phyloP scores from a whole-genome alignment of 2,888 invertebrate species.

The Drosophila picticornis region DNA sequence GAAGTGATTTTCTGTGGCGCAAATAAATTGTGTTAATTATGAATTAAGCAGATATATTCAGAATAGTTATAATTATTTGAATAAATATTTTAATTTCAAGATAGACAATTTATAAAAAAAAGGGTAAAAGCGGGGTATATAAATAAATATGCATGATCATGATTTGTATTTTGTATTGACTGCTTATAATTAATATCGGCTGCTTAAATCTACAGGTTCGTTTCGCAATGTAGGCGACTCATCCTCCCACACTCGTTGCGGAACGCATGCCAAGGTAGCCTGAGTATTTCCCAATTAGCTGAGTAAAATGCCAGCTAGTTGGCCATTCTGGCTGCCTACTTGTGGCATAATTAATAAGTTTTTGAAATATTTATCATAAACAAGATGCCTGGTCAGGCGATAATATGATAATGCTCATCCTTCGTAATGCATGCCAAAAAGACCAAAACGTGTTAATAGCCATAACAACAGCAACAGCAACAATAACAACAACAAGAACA shows the following conservation, averaged over 20 bases:
- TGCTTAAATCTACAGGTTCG: constrained; percentile 20
- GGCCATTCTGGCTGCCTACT: constrained; percentile 51
- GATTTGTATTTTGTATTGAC: constrained; percentile 20
- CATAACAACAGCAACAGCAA: constrained; percentile 25
- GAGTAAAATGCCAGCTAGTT: constrained; percentile 57
- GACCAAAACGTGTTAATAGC: constrained; percentile 73
- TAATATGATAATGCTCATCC: constrained; percentile 73
- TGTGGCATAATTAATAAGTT: constrained; percentile 80
- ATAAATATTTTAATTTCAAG: neutral
- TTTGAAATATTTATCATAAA: constrained; percentile 76
- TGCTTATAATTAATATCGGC: constrained; percentile 30
- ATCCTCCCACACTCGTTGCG: constrained; percentile 44
- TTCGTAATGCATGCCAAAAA: constrained; percentile 57
- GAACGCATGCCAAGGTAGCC: constrained; percentile 30
- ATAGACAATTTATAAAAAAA: constrained; percentile 1
- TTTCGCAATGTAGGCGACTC: constrained; percentile 23
- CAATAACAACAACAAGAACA: constrained; percentile 9
- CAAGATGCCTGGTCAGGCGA: constrained; percentile 60
- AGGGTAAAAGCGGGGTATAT: neutral
- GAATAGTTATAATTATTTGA: neutral
- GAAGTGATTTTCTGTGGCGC: neutral
- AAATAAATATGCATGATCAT: constrained; percentile 52
- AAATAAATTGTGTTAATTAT: neutral
- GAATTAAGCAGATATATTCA: neutral
- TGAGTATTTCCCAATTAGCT: constrained; percentile 69